Evolutionary conservation across 2,113 vertebrate species (phyloP), one percentile per base, ranked within the genome.

Genomic region (Heloderma charlesbogerti): DNA sequence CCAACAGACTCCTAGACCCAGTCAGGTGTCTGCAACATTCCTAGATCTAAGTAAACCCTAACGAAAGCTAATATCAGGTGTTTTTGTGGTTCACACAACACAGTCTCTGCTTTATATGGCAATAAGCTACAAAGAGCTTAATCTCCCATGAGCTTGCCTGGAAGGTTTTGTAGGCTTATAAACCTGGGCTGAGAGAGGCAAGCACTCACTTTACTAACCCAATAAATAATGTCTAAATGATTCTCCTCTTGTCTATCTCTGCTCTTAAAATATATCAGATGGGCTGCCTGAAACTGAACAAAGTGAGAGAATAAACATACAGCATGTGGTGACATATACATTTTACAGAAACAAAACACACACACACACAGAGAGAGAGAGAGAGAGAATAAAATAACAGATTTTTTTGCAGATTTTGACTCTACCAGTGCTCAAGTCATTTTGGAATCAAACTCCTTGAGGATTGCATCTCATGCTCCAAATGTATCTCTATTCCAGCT

Each of bases 121-220:
- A 45, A 91, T 51, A 48, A 66, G 37, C 86, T 88, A 60, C 0
- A 0, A 25, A 60, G 89, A 89, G 16, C 48, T n/a, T 48, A 94
- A 48, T 81, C 37, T 93, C 25, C 20, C 29, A 22, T 29, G 45
- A 3, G 1, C 63, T 29, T 78, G 75, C 18, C 78, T 51, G 10
- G 29, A n/a, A 84, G 71, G 71, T 75, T 93, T 95, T 91, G 69
- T 79, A 84, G 45, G 45, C 1, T 20, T 91, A 31, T 93, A 86
- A 91, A 89, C 67, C 3, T 72, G 27, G 1, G 40, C 86, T 54
- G 31, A 81, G 63, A 87, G 72, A 87, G 27, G 74, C 4, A 89
- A 6, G 0, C 4, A 48, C 92, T 88, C 48, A 34, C 15, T 93
- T 93, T 40, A 90, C 71, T 66, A 84, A n/a, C 20, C 43, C 27